Conservation (phyloP, 2,113 vertebrate species). For the Urocynchramus pylzowi region DNA sequence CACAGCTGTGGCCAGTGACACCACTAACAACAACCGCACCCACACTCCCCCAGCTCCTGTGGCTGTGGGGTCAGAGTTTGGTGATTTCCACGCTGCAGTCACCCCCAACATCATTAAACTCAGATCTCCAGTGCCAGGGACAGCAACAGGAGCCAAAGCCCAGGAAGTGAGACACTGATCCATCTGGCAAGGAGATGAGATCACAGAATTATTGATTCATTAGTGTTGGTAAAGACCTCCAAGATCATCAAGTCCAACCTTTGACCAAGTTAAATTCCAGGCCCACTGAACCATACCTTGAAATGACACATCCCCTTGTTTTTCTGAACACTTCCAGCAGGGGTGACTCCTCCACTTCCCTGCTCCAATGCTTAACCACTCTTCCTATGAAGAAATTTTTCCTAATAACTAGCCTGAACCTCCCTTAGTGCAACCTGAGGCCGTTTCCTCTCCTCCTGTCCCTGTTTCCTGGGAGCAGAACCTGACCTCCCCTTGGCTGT, state of each 20-base stretch:
- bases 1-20: not conserved
- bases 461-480: not conserved
- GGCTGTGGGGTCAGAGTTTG: not conserved
- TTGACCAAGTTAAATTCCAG: not conserved
- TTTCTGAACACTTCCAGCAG: not conserved
- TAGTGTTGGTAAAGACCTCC: not conserved
- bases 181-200: not conserved
- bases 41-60: not conserved
- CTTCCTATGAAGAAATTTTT: not conserved
- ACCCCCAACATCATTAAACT: not conserved
- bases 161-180: rapidly evolving
- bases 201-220: not conserved
- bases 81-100: not conserved
- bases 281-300: not conserved
- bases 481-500: rapidly evolving
- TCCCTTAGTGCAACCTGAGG: not conserved
- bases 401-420: not conserved
- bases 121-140: not conserved
- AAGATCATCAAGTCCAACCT: not conserved
- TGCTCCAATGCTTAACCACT: not conserved
- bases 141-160: not conserved
- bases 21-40: rapidly evolving
- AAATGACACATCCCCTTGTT: not conserved
- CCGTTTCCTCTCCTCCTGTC: rapidly evolving
- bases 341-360: not conserved